Base-by-base conservation (phyloP, 2,797 vertebrate species). In the Ctenopoma multispine region DNA sequence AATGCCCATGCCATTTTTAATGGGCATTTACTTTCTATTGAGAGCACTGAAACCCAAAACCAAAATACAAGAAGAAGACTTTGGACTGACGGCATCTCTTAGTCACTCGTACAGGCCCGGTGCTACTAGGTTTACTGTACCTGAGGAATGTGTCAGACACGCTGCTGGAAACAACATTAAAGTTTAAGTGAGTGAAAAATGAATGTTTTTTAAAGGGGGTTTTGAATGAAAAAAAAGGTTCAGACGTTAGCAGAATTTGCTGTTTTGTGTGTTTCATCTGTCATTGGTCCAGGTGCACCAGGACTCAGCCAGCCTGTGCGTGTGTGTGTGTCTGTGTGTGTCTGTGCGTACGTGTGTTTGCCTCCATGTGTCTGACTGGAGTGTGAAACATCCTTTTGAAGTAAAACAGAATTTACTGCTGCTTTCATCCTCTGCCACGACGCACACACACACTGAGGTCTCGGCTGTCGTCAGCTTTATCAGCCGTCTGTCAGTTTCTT, bases 381-480 rank as follows among this genome's bases (percentile, higher is more conserved):
- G 79, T 76, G 72, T 76, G 57, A 81, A 81, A 72, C 72, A 81
- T 81, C 57, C 77, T 74, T 81, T 84, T 79, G 82, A 84, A 84
- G 75, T 84, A 58, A 81, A 81, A 50, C 14, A 72, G 43, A 76
- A 81, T 84, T 78, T 79, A 76, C 64, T 50, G 60, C 75, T 38
- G 57, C 82, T 79, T 84, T 84, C 46, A 84, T 84, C 75, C 58
- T 63, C 43, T 73, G 79, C 82, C 81, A 78, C 24, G 29, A 23
- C 13, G 48, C 53, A 41, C 24, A 60, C 55, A 63, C 41, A 24
- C 51, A 9, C 18, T 14, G 46, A 41, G 23, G 14, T 17, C 51
- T 27, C 1, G 3, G 49, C 68, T 82, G 77, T 85, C 81, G 53
- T 62, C 82, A 21, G 60, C 34, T 61, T 58, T 56, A 87, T 82